Percentiles rank a stretch among this genome's conserved stretches.
These are phyloP conservation scores for Alethe diademata DNA, from an alignment of 2,113 vertebrate genomes.

Conservation along the genomic window DNA sequence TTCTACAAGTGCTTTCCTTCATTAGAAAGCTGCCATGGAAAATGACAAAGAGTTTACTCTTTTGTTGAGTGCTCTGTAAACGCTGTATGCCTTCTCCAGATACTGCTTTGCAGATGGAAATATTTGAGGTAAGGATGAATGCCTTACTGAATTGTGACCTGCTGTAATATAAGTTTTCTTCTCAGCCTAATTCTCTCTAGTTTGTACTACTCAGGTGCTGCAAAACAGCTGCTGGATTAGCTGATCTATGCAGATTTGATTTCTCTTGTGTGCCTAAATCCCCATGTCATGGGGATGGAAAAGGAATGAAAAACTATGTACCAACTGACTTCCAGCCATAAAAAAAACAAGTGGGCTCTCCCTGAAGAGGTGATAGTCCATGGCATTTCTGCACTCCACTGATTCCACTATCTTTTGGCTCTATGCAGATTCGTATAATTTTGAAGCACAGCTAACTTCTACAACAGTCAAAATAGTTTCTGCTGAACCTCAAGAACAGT, in stretches of 20 bases:
- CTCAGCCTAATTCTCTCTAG: background rate
- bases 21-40: conserved; percentile 53
- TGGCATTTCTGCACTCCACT: background rate
- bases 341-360: background rate
- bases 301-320: background rate
- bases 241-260: background rate
- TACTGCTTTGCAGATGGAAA: conserved; percentile 23
- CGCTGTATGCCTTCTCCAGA: conserved; percentile 25
- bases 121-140: background rate
- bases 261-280: background rate
- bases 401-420: background rate
- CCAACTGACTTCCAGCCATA: background rate
- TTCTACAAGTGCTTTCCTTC: conserved; percentile 53
- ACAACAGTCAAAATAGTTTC: background rate
- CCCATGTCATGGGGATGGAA: background rate
- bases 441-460: background rate
- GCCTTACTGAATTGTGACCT: conserved; percentile 8
- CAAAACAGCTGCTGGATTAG: conserved; percentile 14
- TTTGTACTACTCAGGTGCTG: conserved; percentile 13
- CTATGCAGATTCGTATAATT: background rate
- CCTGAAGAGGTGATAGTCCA: background rate
- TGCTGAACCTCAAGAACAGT: background rate
- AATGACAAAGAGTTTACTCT: conserved; percentile 44
- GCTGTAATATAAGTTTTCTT: background rate
- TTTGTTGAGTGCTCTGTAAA: conserved; percentile 30